These are phyloP conservation scores for Acleris holmiana DNA, from an alignment of 2,888 invertebrate species.

Conservation along the genomic window DNA sequence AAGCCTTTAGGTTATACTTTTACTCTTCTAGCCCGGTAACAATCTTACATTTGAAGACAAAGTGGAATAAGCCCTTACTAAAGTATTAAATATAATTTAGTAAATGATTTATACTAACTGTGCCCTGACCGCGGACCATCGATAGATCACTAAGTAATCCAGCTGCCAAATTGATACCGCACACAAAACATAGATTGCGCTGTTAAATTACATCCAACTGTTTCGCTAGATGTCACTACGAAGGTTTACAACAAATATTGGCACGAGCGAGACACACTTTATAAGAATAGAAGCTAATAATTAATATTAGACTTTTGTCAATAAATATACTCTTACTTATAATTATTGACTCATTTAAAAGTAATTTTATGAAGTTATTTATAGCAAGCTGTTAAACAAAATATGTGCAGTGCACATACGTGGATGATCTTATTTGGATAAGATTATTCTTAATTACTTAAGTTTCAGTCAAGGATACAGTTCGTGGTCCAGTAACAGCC, in stretches of 20 bases:
- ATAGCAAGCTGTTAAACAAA: too few species aligned
- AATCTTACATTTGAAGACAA: too few species aligned
- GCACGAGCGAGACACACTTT: background rate
- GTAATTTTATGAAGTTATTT: background rate
- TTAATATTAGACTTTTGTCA: background rate
- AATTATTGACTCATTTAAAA: background rate
- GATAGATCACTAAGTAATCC: constrained; percentile 1
- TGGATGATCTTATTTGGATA: too few species aligned
- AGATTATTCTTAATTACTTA: too few species aligned
- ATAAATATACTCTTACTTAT: constrained; percentile 7
- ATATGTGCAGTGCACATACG: too few species aligned
- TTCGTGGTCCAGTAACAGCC: too few species aligned
- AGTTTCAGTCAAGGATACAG: too few species aligned
- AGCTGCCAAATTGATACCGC: background rate
- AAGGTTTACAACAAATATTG: background rate
- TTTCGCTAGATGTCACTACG: constrained; percentile 22
- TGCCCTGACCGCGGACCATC: background rate
- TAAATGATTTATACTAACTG: background rate
- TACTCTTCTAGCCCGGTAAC: too few species aligned
- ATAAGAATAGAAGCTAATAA: constrained; percentile 14
- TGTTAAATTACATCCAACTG: background rate
- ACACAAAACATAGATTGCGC: constrained; percentile 18
- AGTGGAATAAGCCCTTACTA: too few species aligned
- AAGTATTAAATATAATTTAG: too few species aligned
- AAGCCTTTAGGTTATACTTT: too few species aligned